A percentile compares a stretch with the other conserved stretches of the same genome.
Evolutionary conservation across 2,797 vertebrate genomes (phyloP).

Genomic region (Phataginus tricuspis): DNA sequence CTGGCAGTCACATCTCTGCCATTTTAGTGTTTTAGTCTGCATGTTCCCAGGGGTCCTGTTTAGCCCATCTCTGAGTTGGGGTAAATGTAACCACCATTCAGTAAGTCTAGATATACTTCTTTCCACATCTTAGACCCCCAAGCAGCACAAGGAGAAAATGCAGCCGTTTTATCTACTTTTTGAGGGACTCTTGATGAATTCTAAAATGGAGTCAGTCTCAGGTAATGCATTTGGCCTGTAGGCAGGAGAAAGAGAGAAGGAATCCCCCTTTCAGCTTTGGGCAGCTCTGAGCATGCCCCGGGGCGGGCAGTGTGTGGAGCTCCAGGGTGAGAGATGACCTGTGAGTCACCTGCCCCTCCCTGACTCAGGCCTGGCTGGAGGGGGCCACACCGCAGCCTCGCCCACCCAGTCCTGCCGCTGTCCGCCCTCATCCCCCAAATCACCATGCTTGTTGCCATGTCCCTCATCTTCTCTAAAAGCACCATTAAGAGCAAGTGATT

Average conservation of each 20-base stretch:
- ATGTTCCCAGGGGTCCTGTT: background rate
- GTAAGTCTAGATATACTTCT: background rate
- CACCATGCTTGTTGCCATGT: background rate
- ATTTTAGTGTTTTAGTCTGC: background rate
- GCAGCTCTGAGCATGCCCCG: background rate
- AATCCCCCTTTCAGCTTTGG: background rate
- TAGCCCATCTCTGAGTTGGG: background rate
- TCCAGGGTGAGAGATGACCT: background rate
- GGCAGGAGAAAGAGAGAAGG: background rate
- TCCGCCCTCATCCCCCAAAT: background rate
- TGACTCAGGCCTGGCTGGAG: background rate
- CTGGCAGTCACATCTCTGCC: background rate
- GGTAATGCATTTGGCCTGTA: background rate
- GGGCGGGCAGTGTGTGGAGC: background rate
- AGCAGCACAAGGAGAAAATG: background rate
- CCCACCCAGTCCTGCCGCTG: background rate
- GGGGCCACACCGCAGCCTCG: background rate
- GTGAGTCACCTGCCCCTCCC: background rate
- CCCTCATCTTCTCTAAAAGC: slow-evolving; percentile 28
- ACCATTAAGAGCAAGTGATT: slow-evolving; percentile 55
- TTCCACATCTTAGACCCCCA: background rate
- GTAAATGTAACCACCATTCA: background rate
- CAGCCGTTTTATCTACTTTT: background rate
- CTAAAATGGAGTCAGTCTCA: background rate
- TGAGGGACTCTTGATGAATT: background rate